phyloP scores from a whole-genome alignment of 2,797 vertebrate species.

The Manis crassicaudata region DNA sequence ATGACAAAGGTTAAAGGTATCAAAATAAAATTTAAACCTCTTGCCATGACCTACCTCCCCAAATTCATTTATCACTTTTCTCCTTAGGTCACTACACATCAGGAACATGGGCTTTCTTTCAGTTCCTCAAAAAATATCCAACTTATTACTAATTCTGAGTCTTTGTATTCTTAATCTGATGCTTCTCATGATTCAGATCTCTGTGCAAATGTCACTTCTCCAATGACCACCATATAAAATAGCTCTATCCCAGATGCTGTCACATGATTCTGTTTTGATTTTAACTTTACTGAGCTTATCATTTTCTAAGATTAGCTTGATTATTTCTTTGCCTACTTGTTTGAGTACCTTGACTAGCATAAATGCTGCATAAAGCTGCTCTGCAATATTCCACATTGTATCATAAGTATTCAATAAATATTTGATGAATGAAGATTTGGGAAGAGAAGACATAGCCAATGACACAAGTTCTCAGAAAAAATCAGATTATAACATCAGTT shows the following conservation, averaged over 20 bases:
- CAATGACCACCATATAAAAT: background rate
- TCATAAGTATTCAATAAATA: background rate
- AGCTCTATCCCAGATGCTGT: background rate
- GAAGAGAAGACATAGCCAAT: background rate
- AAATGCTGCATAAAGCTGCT: background rate
- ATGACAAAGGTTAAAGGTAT: background rate
- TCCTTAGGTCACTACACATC: background rate
- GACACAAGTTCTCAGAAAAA: background rate
- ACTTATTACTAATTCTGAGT: background rate
- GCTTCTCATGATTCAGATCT: background rate
- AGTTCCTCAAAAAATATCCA: background rate
- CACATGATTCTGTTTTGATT: background rate
- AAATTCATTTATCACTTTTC: background rate
- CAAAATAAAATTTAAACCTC: slow-evolving; percentile 2
- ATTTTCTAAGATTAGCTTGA: background rate
- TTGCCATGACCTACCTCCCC: background rate
- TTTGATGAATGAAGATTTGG: slow-evolving; percentile 3
- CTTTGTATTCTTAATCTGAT: slow-evolving; percentile 15
- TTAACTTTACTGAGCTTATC: background rate
- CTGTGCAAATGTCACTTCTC: slow-evolving; percentile 13
- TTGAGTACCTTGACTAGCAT: background rate
- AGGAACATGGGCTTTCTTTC: background rate
- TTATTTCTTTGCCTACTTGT: slow-evolving; percentile 3
- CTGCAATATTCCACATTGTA: background rate
- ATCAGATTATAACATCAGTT: too few relatives aligned